These are phyloP conservation scores for Chirona hameri DNA, from an alignment of 2,888 invertebrate species.

Conservation along the genomic window DNA sequence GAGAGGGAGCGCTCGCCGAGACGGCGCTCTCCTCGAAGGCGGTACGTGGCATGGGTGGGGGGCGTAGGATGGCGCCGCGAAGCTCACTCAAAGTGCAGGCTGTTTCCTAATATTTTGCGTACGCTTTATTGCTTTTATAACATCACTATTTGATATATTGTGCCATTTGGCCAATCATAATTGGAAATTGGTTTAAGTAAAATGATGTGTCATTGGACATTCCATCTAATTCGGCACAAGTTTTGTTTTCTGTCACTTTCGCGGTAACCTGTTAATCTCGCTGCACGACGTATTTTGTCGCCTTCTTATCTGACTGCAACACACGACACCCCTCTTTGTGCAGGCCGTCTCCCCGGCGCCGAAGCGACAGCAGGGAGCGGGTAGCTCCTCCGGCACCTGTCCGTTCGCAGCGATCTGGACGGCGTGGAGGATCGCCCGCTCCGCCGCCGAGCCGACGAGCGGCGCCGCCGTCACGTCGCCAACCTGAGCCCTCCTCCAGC, in stretches of 20 bases:
- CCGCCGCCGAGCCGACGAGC: not conserved
- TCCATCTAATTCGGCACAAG: too few relatives aligned
- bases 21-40: not conserved
- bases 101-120: too few relatives aligned
- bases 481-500: conserved; percentile 1
- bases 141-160: too few relatives aligned
- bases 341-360: conserved; percentile 37
- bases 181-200: too few relatives aligned
- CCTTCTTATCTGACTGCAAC: too few relatives aligned
- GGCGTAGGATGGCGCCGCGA: conserved; percentile 7
- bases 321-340: not conserved
- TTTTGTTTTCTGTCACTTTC: too few relatives aligned
- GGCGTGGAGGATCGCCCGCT: not conserved
- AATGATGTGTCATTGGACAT: too few relatives aligned
- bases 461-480: not conserved
- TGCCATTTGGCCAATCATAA: too few relatives aligned
- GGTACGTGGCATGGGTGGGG: conserved; percentile 24
- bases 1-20: not conserved
- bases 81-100: too few relatives aligned
- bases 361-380: conserved; percentile 31
- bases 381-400: not conserved
- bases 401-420: not conserved
- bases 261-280: too few relatives aligned
- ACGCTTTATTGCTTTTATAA: too few relatives aligned
- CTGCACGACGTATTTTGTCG: too few relatives aligned